Conservation (phyloP, 2,797 vertebrate genomes). For the Synanceia verrucosa region DNA sequence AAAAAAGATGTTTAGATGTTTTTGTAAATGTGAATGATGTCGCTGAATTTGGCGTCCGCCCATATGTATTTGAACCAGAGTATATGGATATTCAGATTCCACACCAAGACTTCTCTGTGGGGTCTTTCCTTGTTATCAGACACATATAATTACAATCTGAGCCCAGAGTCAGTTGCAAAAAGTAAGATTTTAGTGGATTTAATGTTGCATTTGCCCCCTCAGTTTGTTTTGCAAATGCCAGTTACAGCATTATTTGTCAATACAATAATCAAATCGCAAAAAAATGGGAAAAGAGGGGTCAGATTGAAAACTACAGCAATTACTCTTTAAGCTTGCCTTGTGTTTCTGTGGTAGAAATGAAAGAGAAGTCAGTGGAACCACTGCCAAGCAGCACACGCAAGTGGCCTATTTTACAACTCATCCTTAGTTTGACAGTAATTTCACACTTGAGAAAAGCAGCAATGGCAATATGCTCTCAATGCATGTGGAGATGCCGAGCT, state of each 20-base stretch:
- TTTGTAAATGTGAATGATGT: neutral
- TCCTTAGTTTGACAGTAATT: slow-evolving; percentile 48
- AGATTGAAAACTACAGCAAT: neutral
- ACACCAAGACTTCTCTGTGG: neutral
- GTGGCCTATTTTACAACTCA: slow-evolving; percentile 25
- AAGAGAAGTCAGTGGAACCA: slow-evolving; percentile 37
- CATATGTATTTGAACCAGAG: neutral
- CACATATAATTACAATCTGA: neutral
- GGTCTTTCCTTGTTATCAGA: neutral
- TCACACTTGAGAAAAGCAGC: slow-evolving; percentile 55
- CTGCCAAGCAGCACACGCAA: slow-evolving; percentile 4
- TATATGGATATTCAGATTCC: neutral
- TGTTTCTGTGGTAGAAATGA: slow-evolving; percentile 20
- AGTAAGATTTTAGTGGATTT: neutral
- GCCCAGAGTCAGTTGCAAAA: neutral
- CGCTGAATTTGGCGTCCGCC: neutral
- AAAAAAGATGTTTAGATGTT: neutral
- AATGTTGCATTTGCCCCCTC: neutral
- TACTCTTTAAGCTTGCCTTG: neutral
- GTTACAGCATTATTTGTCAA: neutral
- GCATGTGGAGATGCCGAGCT: slow-evolving; percentile 18
- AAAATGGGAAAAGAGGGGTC: neutral
- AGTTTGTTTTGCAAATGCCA: neutral
- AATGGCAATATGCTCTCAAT: slow-evolving; percentile 11
- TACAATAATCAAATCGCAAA: too few relatives aligned